These are phyloP conservation scores for Dorcus hopei DNA, from an alignment of 2,888 invertebrate species.

Conservation along the genomic window DNA sequence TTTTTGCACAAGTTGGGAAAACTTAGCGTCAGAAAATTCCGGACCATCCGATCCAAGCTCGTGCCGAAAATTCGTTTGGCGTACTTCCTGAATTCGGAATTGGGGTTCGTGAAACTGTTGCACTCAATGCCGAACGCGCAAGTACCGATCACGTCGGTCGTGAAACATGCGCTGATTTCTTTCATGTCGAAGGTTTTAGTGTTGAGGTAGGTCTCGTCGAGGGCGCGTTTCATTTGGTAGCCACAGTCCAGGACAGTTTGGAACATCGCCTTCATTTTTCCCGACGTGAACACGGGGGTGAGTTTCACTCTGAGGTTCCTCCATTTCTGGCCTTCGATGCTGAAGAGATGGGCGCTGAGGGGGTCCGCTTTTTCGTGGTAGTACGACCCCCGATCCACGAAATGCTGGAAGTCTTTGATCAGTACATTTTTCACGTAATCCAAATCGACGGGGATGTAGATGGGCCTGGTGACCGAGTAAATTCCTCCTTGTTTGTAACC, in stretches of 20 bases:
- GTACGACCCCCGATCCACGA: conserved; percentile 56
- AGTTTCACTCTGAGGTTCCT: conserved; percentile 8
- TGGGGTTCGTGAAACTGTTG: conserved; percentile 12
- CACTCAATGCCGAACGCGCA: conserved; percentile 13
- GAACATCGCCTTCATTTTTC: conserved; percentile 17
- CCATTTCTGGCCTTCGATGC: conserved; percentile 11
- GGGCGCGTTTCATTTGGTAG: not conserved
- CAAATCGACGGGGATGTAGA: conserved; percentile 10
- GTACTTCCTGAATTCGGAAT: conserved; percentile 10
- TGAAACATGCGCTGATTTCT: conserved; percentile 10
- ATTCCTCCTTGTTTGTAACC: conserved; percentile 1
- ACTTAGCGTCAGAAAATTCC: conserved; percentile 20
- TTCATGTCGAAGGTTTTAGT: conserved; percentile 5
- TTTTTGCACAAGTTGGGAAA: conserved; percentile 22
- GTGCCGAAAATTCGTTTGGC: conserved; percentile 2
- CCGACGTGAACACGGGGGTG: conserved; percentile 11
- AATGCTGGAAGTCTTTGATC: conserved; percentile 57
- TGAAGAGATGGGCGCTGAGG: conserved; percentile 10
- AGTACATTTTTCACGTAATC: conserved; percentile 45
- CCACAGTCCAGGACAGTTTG: conserved; percentile 11
- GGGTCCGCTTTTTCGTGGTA: conserved; percentile 5
- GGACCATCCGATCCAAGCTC: not conserved
- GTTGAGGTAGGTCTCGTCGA: not conserved
- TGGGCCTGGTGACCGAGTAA: conserved; percentile 22
- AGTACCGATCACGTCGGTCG: conserved; percentile 14